Evolutionary conservation across 1,140 invertebrate species (phyloP).

Genomic region (Caenorhabditis remanei): DNA sequence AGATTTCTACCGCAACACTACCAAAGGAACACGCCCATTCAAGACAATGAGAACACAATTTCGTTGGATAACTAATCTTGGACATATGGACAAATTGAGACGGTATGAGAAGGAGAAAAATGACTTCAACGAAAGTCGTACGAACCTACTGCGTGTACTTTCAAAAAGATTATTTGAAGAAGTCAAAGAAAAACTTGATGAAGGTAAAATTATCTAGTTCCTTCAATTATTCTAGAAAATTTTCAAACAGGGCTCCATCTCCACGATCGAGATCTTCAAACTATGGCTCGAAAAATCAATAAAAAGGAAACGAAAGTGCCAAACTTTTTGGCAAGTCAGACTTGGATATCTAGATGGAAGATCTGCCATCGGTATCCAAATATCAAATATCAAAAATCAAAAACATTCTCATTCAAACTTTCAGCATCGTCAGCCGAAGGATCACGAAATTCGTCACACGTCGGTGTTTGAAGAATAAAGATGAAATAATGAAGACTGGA

Average conservation of each 20-base stretch:
- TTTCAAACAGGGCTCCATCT: background rate
- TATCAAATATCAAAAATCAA: too few species aligned
- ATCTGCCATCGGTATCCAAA: background rate
- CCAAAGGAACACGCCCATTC: background rate
- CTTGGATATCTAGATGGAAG: background rate
- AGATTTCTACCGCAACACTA: background rate
- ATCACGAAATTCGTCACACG: slow-evolving; percentile 35
- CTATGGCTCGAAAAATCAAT: background rate
- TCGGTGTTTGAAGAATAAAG: background rate
- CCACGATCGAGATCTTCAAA: background rate
- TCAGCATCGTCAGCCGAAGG: background rate
- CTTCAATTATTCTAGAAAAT: too few species aligned
- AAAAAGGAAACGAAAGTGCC: background rate
- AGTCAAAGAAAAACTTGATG: background rate
- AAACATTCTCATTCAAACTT: too few species aligned
- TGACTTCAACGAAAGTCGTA: background rate
- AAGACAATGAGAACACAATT: background rate
- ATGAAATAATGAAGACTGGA: background rate
- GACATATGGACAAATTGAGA: background rate
- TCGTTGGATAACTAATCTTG: background rate
- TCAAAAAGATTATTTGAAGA: background rate
- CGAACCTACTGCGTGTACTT: background rate
- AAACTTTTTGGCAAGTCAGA: background rate
- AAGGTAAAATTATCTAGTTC: too few species aligned
- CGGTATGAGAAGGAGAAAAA: background rate